Base-by-base conservation (phyloP, 1,140 invertebrate species). In the Pogonus chalceus region DNA sequence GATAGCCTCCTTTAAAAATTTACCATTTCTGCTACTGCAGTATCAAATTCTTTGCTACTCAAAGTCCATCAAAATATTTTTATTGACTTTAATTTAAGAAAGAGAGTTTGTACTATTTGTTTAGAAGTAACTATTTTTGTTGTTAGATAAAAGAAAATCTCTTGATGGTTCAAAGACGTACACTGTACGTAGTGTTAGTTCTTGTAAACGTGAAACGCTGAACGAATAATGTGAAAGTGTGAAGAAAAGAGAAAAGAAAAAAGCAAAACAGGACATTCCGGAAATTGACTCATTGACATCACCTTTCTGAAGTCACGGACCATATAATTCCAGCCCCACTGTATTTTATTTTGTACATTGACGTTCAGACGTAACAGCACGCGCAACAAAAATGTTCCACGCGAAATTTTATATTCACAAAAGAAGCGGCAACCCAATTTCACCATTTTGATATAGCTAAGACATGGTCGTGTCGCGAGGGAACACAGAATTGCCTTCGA, bases 231-330 rank as follows among this genome's bases (percentile, higher is more conserved):
- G n/a, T n/a, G n/a, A 43, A 43, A 43, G 37, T 12, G 18, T 43
- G 37, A 43, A 9, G 18, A 18, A 43, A 43, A 7, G 3, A 43
- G 37, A 43, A 43, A 18, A 43, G 14, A 31, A 43, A 16, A 16
- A 18, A 43, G 9, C 4, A 43, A 7, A 43, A 43, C 37, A 43
- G 37, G 37, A 43, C 37, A 43, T 43, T 43, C 18, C 7, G 37
- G 37, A 43, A 43, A 43, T 43, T 43, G 37, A 43, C 37, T 43
- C 37, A 43, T 43, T 43, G 37, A 43, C 37, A 43, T 43, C 37
- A 43, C 7, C 37, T 43, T 43, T 43, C 37, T 43, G 37, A 43
- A 43, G 37, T 43, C 37, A 43, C 18, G 37, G 37, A 43, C 37
- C 37, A 43, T 43, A 43, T 43, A 43, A 43, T 43, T 43, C 18